A percentile compares a stretch with the other conserved stretches of the same genome.
Evolutionary conservation across 2,888 invertebrate species (phyloP).

Genomic region (Cerceris ruficornis): DNA sequence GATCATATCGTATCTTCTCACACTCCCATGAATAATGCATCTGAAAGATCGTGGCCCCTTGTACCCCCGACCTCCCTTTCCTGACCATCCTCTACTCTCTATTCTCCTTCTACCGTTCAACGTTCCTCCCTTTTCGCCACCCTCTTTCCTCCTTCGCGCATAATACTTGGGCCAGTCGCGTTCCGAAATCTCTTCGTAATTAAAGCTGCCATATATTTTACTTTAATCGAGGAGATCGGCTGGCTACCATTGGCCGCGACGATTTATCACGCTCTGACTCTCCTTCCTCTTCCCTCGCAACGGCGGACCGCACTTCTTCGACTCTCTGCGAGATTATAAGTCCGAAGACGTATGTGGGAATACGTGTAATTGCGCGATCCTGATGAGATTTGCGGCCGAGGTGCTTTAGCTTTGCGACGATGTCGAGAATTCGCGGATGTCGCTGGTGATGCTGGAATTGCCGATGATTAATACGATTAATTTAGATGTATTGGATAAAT

Average conservation of each 20-base stretch:
- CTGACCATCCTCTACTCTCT: slow-evolving; percentile 43
- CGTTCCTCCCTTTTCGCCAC: slow-evolving; percentile 7
- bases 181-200: slow-evolving; percentile 75
- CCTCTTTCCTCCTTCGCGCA: slow-evolving; percentile 20
- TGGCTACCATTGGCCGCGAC: slow-evolving; percentile 66
- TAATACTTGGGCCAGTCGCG: slow-evolving; percentile 66
- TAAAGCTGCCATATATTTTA: slow-evolving; percentile 79
- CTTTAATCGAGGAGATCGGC: slow-evolving; percentile 77
- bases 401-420: background rate
- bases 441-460: background rate
- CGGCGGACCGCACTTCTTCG: slow-evolving; percentile 32
- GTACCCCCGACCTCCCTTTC: slow-evolving; percentile 49
- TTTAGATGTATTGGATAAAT: too few relatives aligned
- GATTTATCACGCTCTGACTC: slow-evolving; percentile 70
- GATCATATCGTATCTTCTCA: slow-evolving; percentile 81
- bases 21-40: slow-evolving; percentile 81
- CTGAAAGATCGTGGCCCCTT: slow-evolving; percentile 65
- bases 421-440: too few relatives aligned
- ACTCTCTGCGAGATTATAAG: slow-evolving; percentile 63
- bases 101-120: slow-evolving; percentile 31
- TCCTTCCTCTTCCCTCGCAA: slow-evolving; percentile 10
- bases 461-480: background rate
- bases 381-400: slow-evolving; percentile 10
- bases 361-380: slow-evolving; percentile 45
- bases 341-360: slow-evolving; percentile 40